Conservation (phyloP, 2,888 invertebrate genomes). For the Elysia crispata region DNA sequence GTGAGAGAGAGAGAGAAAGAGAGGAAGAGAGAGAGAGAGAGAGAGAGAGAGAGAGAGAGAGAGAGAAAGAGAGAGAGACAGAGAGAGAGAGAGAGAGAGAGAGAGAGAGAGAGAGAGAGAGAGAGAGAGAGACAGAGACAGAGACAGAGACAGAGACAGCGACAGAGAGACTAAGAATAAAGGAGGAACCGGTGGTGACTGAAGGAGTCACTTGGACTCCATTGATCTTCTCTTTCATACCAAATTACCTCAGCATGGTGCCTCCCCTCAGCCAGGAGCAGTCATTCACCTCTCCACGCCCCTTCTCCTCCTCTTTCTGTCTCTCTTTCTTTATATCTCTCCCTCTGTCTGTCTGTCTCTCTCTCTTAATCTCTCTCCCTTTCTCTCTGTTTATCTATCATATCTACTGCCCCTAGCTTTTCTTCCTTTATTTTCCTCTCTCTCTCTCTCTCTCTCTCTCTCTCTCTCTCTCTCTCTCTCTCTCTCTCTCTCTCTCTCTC, state of each 20-base stretch:
- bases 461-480: no score
- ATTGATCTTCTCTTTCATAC: not conserved
- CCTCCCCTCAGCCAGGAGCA: not conserved
- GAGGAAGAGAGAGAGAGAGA: constrained; percentile 34
- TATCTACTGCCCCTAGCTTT: no score
- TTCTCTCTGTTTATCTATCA: not conserved
- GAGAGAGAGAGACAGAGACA: not conserved
- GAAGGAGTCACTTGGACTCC: no score
- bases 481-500: no score
- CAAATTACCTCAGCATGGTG: not conserved
- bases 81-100: constrained; percentile 16
- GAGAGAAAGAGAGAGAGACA: constrained; percentile 14
- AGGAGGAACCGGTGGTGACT: not conserved
- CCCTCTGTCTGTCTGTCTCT: not conserved
- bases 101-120: not conserved
- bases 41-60: constrained; percentile 24
- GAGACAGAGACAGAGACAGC: not conserved
- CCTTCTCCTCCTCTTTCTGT: not conserved
- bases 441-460: not conserved
- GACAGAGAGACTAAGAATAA: not conserved
- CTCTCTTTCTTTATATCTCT: constrained; percentile 15
- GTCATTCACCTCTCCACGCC: not conserved
- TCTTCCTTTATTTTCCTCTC: not conserved
- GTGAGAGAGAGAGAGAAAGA: constrained; percentile 33
- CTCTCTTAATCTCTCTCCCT: not conserved